Conservation (phyloP, 2,888 invertebrate genomes). For the Spisula subtruncata region DNA sequence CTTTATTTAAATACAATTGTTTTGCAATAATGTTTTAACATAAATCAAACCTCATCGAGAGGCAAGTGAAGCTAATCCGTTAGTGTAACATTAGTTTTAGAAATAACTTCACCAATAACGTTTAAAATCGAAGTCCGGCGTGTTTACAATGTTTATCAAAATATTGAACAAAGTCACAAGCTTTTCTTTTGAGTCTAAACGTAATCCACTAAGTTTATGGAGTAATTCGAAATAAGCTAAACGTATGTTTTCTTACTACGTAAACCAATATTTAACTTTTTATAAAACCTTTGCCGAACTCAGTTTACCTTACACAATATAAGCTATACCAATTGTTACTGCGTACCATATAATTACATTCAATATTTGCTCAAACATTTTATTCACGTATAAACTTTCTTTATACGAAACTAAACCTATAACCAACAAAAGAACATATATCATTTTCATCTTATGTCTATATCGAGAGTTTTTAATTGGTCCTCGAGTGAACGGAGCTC, state of each 20-base stretch:
- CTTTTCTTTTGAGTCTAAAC: background rate
- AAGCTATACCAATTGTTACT: conserved; percentile 8
- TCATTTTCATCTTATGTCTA: conserved; percentile 9
- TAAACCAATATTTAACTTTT: conserved; percentile 19
- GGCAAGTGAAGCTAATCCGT: background rate
- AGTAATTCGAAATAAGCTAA: conserved; percentile 15
- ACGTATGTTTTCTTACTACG: background rate
- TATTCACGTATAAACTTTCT: background rate
- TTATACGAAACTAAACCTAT: conserved; percentile 2
- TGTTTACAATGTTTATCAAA: background rate
- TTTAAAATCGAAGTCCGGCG: background rate
- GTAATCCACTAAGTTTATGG: background rate
- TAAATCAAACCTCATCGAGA: background rate
- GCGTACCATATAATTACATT: background rate
- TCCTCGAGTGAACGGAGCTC: background rate
- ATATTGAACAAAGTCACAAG: background rate
- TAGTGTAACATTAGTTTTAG: background rate
- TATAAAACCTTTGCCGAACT: background rate
- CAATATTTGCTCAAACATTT: background rate
- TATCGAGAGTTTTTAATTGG: background rate
- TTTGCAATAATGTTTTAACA: background rate
- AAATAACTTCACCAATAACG: background rate
- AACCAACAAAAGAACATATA: conserved; percentile 12
- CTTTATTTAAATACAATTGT: background rate
- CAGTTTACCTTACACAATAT: background rate